A percentile compares a stretch with the other conserved stretches of the same genome.
Conservation (phyloP, 2,113 vertebrate genomes). For the Vidua chalybeata region DNA sequence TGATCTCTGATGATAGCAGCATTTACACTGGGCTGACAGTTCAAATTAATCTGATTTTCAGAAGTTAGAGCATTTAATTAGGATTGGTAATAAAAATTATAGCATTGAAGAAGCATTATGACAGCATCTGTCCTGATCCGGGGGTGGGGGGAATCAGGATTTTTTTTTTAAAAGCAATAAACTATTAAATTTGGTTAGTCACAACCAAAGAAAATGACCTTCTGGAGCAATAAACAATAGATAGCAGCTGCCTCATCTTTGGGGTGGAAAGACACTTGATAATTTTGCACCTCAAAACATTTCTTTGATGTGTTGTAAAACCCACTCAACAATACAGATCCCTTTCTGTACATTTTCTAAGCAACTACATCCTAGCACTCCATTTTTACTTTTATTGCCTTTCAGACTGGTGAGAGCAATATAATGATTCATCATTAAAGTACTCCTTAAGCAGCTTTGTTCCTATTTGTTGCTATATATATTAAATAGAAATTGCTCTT, state of each 20-base stretch:
- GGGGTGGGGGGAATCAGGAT: neutral
- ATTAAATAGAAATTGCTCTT: conserved; percentile 39
- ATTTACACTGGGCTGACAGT: neutral
- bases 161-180: neutral
- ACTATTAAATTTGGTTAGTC: neutral
- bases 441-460: conserved; percentile 50
- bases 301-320: neutral
- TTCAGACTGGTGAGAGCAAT: conserved; percentile 30
- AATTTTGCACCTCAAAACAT: neutral
- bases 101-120: neutral
- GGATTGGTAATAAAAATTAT: neutral
- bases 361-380: conserved; percentile 17
- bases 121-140: neutral
- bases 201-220: neutral
- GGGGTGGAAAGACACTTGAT: neutral
- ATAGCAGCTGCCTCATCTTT: neutral
- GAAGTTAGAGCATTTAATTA: conserved; percentile 5
- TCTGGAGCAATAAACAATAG: neutral
- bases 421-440: conserved; percentile 61
- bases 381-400: conserved; percentile 53
- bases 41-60: conserved; percentile 20
- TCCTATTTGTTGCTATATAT: conserved; percentile 58
- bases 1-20: neutral
- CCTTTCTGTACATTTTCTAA: neutral
- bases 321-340: neutral